phyloP scores from a whole-genome alignment of 2,113 vertebrate species.

The Ictalurus punctatus region DNA sequence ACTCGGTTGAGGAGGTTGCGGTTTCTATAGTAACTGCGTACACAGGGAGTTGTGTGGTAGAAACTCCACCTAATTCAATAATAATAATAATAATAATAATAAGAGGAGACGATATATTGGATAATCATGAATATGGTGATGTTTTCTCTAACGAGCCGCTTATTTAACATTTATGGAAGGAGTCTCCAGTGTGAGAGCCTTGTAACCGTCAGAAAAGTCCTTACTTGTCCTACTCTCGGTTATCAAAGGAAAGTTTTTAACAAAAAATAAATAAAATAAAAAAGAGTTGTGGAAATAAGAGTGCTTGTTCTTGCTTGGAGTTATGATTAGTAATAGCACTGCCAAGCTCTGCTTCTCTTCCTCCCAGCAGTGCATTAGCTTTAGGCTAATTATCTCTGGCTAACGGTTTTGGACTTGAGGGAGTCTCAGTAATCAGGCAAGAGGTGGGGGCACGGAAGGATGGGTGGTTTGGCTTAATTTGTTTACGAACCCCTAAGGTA shows the following conservation, averaged over 20 bases:
- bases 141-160: no score
- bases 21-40: background rate
- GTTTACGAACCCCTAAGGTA: constrained; percentile 23
- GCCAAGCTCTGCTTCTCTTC: constrained; percentile 24
- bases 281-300: background rate
- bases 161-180: background rate
- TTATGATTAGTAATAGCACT: background rate
- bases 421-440: constrained; percentile 31
- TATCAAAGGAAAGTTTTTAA: background rate
- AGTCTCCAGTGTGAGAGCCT: background rate
- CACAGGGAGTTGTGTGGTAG: background rate
- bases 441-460: background rate
- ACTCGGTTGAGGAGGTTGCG: background rate
- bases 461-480: constrained; percentile 26
- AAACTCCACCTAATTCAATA: background rate
- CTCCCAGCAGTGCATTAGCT: constrained; percentile 24
- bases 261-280: no score
- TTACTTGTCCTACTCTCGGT: background rate
- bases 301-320: constrained; percentile 6
- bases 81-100: background rate
- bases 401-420: constrained; percentile 16
- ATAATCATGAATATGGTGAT: no score
- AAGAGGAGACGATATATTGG: no score
- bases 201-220: background rate
- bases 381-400: constrained; percentile 38